Evolutionary conservation across 2,113 vertebrate species (phyloP), one percentile per base, ranked within the genome.

Genomic region (Neotoma lepida): DNA sequence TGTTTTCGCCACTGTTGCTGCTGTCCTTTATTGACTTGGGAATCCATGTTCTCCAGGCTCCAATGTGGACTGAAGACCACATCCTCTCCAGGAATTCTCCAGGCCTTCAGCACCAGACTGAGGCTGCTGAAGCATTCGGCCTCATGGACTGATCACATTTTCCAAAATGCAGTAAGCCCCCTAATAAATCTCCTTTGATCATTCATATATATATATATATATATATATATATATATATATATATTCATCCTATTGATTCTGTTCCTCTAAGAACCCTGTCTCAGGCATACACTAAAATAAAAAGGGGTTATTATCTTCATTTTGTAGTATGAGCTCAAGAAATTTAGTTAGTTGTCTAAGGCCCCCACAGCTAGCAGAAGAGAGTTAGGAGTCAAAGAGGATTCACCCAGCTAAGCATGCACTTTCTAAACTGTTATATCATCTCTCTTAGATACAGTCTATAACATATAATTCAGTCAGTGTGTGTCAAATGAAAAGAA

Each of bases 401-500:
- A 28, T 9, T 46, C 33, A 5, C 26, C 5, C 0, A 35, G 58
- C 28, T 49, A 74, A 41, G 20, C 15, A 9, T 68, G 33, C 22
- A 49, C 35, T 51, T 51, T 86, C 26, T 41, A 26, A 10, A 8
- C n/a, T 9, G 24, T 68, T 58, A 4, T 0, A 35, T 56, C 35
- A 44, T 64, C 46, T 68, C 73, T 61, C 33, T 51, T 39, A 81
- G 51, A 85, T 46, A 76, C 41, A 87, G 33, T 28, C 82, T 6
- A 56, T 44, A 76, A 1, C 51, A 49, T 68, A 68, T 80, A 35
- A 28, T 56, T n/a, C 46, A 44, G 66, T 86, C 64, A 44, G 81
- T 86, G 82, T 77, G 88, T 56, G 96, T 54, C 64, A 88, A 93
- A 81, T 86, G 35, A 92, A 86, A 89, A 89, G 28, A 81, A 54